phyloP scores from a whole-genome alignment of 2,797 vertebrate genomes.

The Pagetopsis macropterus region DNA sequence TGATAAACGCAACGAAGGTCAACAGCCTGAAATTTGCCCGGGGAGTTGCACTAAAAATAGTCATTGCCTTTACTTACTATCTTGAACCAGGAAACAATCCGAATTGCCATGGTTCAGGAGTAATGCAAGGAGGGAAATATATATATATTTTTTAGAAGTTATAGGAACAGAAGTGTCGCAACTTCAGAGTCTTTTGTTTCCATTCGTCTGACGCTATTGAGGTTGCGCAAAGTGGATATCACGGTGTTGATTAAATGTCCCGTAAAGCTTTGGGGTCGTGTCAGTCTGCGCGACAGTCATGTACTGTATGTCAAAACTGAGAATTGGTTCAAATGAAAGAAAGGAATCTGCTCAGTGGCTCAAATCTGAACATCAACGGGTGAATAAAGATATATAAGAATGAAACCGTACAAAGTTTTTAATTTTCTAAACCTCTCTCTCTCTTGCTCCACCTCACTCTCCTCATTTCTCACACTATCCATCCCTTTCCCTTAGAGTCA shows the following conservation, averaged over 20 bases:
- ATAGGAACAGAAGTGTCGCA: not conserved
- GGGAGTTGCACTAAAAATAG: too few species aligned
- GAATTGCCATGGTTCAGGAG: not conserved
- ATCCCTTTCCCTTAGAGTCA: slow-evolving; percentile 58
- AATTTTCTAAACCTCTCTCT: not conserved
- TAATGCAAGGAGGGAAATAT: not conserved
- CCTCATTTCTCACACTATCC: slow-evolving; percentile 26
- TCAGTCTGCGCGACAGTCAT: not conserved
- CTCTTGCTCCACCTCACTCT: slow-evolving; percentile 13
- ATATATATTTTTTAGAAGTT: not conserved
- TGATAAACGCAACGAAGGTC: too few species aligned
- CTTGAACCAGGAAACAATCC: not conserved
- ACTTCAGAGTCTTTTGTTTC: not conserved
- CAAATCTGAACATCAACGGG: not conserved
- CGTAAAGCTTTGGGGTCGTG: not conserved
- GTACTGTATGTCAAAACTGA: not conserved
- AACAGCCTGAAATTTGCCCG: too few species aligned
- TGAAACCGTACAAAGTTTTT: not conserved
- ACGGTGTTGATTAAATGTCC: not conserved
- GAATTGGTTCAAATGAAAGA: not conserved
- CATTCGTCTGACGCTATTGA: not conserved
- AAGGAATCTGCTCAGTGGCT: not conserved
- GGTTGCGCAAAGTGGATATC: not conserved
- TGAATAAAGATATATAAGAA: not conserved
- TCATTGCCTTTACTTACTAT: not conserved